Conservation (phyloP, 2,797 vertebrate species). For the Sebastolobus alascanus region DNA sequence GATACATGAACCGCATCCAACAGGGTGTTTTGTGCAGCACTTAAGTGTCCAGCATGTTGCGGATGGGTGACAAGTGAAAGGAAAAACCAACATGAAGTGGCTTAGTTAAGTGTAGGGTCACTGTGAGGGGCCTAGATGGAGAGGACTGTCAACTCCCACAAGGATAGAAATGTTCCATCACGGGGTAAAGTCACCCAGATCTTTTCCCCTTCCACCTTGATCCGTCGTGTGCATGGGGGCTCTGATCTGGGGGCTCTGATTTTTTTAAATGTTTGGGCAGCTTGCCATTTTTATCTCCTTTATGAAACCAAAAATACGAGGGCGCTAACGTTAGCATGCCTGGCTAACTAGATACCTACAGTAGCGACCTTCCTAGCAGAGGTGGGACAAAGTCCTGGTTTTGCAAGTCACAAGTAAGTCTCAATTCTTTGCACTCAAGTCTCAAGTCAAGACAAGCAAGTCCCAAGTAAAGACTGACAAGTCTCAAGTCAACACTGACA, state of each 20-base stretch:
- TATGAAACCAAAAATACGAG: not conserved
- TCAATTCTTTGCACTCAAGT: no score
- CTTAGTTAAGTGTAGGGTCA: not conserved
- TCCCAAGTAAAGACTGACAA: no score
- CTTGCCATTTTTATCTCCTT: not conserved
- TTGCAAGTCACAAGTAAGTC: no score
- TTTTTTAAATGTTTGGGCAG: not conserved
- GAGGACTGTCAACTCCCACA: not conserved
- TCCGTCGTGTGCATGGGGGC: not conserved
- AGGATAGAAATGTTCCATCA: not conserved
- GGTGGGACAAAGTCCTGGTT: no score
- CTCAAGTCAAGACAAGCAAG: no score
- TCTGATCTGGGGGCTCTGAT: not conserved
- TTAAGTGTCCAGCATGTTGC: not conserved
- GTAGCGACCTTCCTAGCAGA: not conserved
- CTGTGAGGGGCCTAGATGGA: not conserved
- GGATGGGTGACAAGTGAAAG: conserved; percentile 10
- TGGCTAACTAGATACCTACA: not conserved
- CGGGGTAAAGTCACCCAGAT: not conserved
- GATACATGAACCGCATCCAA: conserved; percentile 34
- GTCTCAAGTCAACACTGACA: no score
- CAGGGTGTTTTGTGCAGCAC: not conserved
- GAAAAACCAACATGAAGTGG: not conserved
- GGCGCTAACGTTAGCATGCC: not conserved
- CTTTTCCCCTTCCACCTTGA: not conserved